Conservation (phyloP, 2,888 invertebrate genomes). For the Liopterus haemorrhoidalis region DNA sequence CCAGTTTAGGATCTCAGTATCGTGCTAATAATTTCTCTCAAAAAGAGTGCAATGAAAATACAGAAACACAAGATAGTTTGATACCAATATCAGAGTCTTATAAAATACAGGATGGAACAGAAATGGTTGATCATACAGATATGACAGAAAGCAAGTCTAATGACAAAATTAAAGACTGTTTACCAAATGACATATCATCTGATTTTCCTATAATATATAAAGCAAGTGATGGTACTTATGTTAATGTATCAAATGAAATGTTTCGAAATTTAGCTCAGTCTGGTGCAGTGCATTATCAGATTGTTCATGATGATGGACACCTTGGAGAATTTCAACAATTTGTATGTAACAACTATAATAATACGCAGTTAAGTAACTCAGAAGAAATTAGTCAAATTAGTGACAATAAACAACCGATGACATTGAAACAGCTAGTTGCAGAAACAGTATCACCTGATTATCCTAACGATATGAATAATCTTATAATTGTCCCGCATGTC, state of each 20-base stretch:
- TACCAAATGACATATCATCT: constrained; percentile 42
- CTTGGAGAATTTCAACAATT: constrained; percentile 41
- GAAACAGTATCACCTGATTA: constrained; percentile 12
- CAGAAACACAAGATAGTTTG: neutral
- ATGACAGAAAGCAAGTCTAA: constrained; percentile 33
- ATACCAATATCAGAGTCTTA: constrained; percentile 3
- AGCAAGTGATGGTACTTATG: constrained; percentile 58
- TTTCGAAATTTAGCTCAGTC: constrained; percentile 43
- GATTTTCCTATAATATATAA: constrained; percentile 56
- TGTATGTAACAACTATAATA: constrained; percentile 13
- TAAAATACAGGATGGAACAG: constrained; percentile 35
- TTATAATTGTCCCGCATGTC: no score
- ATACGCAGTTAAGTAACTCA: neutral
- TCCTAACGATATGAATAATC: no score
- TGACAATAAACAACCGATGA: constrained; percentile 11
- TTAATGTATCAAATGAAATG: constrained; percentile 59
- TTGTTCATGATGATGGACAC: constrained; percentile 42
- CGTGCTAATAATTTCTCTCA: neutral
- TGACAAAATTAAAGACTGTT: constrained; percentile 40
- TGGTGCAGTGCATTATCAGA: constrained; percentile 42
- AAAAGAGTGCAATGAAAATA: constrained; percentile 9
- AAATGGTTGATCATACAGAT: constrained; percentile 17
- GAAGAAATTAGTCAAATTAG: neutral
- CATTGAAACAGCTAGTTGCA: constrained; percentile 15
- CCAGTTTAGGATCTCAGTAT: constrained; percentile 41